phyloP scores from a whole-genome alignment of 2,113 vertebrate species.

The Benitochromis conjunctus region DNA sequence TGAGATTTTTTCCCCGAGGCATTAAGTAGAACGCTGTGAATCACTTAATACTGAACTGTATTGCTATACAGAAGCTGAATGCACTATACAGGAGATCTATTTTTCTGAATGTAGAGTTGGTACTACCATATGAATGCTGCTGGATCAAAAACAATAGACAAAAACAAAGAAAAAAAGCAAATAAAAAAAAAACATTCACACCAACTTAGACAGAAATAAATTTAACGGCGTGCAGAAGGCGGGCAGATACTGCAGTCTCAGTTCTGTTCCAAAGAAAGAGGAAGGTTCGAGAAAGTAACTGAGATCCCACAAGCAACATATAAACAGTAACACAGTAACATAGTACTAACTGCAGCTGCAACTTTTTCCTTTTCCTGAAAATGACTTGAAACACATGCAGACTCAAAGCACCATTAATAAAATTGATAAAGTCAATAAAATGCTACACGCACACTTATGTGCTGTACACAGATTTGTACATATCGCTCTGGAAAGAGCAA shows the following conservation, averaged over 20 bases:
- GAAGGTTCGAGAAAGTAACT: neutral
- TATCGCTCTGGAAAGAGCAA: slow-evolving; percentile 14
- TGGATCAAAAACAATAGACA: slow-evolving; percentile 48
- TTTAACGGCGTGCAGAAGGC: neutral
- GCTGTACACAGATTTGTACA: slow-evolving; percentile 35
- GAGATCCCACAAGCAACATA: slow-evolving; percentile 8
- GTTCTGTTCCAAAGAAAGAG: neutral
- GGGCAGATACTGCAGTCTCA: neutral
- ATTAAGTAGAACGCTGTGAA: slow-evolving; percentile 55
- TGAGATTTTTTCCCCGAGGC: slow-evolving; percentile 14
- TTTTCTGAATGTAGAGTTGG: slow-evolving; percentile 74
- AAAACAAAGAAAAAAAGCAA: slow-evolving; percentile 30
- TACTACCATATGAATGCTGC: slow-evolving; percentile 57
- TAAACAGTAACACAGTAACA: slow-evolving; percentile 8
- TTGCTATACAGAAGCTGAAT: slow-evolving; percentile 49
- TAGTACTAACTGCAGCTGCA: slow-evolving; percentile 44
- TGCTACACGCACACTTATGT: slow-evolving; percentile 6
- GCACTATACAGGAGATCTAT: slow-evolving; percentile 64
- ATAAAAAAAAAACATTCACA: neutral
- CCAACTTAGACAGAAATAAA: slow-evolving; percentile 29
- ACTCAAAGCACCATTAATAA: slow-evolving; percentile 33
- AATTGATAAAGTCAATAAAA: neutral
- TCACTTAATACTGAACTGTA: slow-evolving; percentile 36
- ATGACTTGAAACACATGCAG: slow-evolving; percentile 71
- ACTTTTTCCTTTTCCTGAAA: slow-evolving; percentile 62